These are phyloP conservation scores for Cephus pulcher DNA, from an alignment of 2,888 invertebrate species.

Conservation along the genomic window DNA sequence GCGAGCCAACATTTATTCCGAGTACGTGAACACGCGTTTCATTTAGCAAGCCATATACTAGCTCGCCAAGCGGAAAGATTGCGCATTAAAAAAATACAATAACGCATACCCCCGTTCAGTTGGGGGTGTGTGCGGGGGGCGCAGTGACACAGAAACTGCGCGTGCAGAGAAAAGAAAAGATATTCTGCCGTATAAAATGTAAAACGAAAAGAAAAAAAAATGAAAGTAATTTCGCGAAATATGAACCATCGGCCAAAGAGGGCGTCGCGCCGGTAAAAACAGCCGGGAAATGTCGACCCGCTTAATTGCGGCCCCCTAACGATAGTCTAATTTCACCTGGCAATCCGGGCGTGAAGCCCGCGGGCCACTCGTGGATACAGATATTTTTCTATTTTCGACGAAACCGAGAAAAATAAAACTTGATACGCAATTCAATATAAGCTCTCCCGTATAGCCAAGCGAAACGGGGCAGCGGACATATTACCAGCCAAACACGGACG, in stretches of 20 bases:
- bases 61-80: no score
- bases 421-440: constrained; percentile 43
- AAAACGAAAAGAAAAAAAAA: not conserved
- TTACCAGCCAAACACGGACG: no score
- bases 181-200: no score
- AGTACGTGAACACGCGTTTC: no score
- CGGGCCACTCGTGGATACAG: no score
- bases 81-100: no score
- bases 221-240: not conserved
- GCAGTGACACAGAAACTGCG: no score
- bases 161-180: no score
- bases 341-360: constrained; percentile 35
- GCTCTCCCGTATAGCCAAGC: constrained; percentile 14
- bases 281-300: constrained; percentile 17
- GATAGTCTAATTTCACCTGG: constrained; percentile 21
- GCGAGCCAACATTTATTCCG: no score
- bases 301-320: constrained; percentile 14
- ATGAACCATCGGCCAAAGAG: not conserved
- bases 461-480: not conserved
- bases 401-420: constrained; percentile 45
- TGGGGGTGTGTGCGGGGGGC: no score
- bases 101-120: no score
- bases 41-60: no score
- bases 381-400: not conserved
- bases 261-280: constrained; percentile 10